phyloP scores from a whole-genome alignment of 2,113 vertebrate species.

The Vulpes lagopus region DNA sequence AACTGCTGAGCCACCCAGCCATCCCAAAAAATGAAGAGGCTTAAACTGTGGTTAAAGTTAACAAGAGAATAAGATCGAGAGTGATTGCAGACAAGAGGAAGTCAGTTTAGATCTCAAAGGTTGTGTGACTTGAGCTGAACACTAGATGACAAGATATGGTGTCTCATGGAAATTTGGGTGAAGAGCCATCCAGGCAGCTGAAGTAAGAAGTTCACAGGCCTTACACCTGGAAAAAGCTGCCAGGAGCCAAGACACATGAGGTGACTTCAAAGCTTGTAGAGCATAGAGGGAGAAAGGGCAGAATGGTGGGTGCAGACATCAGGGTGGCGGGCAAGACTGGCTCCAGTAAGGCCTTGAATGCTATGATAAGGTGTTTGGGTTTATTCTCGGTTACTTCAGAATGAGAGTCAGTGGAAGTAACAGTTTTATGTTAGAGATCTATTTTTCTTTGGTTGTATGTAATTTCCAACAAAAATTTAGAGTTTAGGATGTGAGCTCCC shows the following conservation, averaged over 20 bases:
- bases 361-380: neutral
- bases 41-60: neutral
- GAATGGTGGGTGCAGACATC: neutral
- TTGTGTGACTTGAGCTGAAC: neutral
- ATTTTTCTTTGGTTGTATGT: neutral
- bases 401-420: neutral
- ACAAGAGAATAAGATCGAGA: neutral
- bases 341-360: neutral
- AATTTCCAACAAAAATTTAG: neutral
- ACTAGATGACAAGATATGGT: neutral
- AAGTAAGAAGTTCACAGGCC: neutral
- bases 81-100: neutral
- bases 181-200: neutral
- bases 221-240: neutral
- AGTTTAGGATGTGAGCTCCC: neutral
- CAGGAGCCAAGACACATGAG: neutral
- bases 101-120: neutral
- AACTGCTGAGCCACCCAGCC: no score
- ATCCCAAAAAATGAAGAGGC: neutral
- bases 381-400: neutral
- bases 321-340: neutral
- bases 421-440: neutral
- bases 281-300: neutral
- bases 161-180: neutral
- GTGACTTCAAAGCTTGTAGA: neutral